Conservation (phyloP, 2,888 invertebrate species). For the Pseudeuparius sepicola region DNA sequence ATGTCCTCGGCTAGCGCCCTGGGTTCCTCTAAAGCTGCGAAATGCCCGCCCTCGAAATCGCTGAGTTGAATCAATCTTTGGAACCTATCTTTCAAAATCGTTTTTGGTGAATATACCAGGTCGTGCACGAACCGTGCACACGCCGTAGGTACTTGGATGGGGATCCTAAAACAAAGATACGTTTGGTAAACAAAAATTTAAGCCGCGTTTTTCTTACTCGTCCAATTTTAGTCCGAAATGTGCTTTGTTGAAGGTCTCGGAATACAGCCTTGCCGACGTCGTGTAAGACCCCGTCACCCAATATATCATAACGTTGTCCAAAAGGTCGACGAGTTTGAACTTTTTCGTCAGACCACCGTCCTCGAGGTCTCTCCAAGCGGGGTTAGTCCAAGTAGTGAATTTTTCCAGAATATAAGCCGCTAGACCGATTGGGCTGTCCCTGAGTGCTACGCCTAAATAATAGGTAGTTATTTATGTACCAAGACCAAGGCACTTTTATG, state of each 20-base stretch:
- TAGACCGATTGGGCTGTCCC: slow-evolving; percentile 73
- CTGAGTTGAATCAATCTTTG: slow-evolving; percentile 49
- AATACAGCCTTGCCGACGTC: slow-evolving; percentile 62
- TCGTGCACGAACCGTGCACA: slow-evolving; percentile 69
- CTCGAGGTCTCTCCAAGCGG: slow-evolving; percentile 37
- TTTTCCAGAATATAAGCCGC: slow-evolving; percentile 88
- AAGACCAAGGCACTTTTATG: too few species aligned
- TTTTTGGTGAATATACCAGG: slow-evolving; percentile 48
- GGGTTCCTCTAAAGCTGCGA: slow-evolving; percentile 26
- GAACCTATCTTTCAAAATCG: slow-evolving; percentile 49
- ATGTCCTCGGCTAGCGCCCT: slow-evolving; percentile 20
- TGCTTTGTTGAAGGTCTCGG: slow-evolving; percentile 44
- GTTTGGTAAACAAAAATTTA: too few species aligned
- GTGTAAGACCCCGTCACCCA: slow-evolving; percentile 65
- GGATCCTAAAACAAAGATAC: slow-evolving; percentile 42
- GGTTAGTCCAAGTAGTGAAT: slow-evolving; percentile 66
- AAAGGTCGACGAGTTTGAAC: slow-evolving; percentile 57
- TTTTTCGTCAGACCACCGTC: slow-evolving; percentile 59
- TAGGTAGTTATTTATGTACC: too few species aligned
- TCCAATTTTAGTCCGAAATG: slow-evolving; percentile 20
- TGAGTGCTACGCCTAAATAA: slow-evolving; percentile 54
- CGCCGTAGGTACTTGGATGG: slow-evolving; percentile 59
- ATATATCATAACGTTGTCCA: slow-evolving; percentile 75
- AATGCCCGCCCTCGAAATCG: slow-evolving; percentile 28
- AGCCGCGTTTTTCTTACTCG: slow-evolving; percentile 24